Evolutionary conservation across 2,888 invertebrate genomes (phyloP).

Genomic region (Dorcus hopei): DNA sequence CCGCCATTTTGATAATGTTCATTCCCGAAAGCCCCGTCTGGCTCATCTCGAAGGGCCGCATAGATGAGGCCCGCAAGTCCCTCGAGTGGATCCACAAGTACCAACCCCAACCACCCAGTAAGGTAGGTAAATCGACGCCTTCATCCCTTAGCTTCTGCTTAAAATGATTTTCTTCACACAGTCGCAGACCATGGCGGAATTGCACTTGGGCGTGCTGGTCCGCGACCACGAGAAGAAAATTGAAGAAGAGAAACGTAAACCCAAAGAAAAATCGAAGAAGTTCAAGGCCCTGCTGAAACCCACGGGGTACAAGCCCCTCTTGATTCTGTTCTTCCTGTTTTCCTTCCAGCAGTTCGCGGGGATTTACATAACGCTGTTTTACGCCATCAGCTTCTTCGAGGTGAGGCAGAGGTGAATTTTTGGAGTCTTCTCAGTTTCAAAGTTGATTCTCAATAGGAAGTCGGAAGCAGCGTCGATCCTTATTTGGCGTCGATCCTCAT

Average conservation of each 20-base stretch:
- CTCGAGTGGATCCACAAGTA: constrained; percentile 52
- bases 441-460: constrained; percentile 43
- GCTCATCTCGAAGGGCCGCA: constrained; percentile 55
- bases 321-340: constrained; percentile 55
- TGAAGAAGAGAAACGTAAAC: constrained; percentile 43
- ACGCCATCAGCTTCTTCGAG: constrained; percentile 59
- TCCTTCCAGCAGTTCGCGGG: constrained; percentile 60
- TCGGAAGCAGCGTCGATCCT: constrained; percentile 52
- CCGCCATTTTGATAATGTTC: constrained; percentile 51
- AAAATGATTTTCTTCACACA: constrained; percentile 18
- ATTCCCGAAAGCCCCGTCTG: constrained; percentile 61
- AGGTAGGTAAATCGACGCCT: constrained; percentile 32
- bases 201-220: constrained; percentile 52
- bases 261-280: constrained; percentile 42
- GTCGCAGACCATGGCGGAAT: constrained; percentile 51
- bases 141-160: background rate
- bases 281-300: constrained; percentile 52
- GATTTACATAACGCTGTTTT: constrained; percentile 61
- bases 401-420: constrained; percentile 36
- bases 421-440: background rate
- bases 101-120: constrained; percentile 49
- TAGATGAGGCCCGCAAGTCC: constrained; percentile 55
- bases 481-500: constrained; percentile 58
- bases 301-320: constrained; percentile 58
- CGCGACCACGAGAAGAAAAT: constrained; percentile 54